These are phyloP conservation scores for Bombus terrestris DNA, from an alignment of 1,140 invertebrate genomes.

Conservation along the genomic window DNA sequence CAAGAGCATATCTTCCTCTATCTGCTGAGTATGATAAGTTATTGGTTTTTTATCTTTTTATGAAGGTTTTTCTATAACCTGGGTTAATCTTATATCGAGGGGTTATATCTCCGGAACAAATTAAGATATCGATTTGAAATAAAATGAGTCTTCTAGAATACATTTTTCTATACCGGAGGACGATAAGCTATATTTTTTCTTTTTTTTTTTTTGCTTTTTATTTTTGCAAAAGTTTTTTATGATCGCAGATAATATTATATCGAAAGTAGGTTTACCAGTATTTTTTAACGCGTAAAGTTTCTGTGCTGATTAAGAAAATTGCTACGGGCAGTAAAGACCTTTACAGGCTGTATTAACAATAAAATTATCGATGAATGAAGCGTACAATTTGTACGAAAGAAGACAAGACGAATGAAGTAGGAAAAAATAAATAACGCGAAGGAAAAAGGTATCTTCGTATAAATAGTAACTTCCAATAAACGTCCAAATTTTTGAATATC, in stretches of 20 bases:
- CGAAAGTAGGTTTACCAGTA: background rate
- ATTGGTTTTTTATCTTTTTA: background rate
- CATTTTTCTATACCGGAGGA: background rate
- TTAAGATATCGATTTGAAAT: background rate
- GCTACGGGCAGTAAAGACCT: background rate
- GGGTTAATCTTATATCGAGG: background rate
- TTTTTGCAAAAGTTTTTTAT: background rate
- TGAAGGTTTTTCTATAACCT: background rate
- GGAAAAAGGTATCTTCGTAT: no score
- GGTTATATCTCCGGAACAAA: background rate
- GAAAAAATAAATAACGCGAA: no score
- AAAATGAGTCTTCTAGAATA: background rate
- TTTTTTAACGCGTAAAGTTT: background rate
- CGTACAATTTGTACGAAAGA: no score
- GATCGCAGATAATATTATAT: background rate
- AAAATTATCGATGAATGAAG: background rate
- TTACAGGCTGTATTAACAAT: background rate
- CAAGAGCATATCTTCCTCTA: background rate
- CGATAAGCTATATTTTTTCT: background rate
- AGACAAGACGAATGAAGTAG: no score
- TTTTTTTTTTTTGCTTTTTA: background rate
- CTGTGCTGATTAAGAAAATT: background rate
- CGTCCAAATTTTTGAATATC: background rate
- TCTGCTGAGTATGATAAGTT: background rate
- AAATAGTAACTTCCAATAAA: no score